phyloP scores from a whole-genome alignment of 2,113 vertebrate genomes.

The Rissa tridactyla region DNA sequence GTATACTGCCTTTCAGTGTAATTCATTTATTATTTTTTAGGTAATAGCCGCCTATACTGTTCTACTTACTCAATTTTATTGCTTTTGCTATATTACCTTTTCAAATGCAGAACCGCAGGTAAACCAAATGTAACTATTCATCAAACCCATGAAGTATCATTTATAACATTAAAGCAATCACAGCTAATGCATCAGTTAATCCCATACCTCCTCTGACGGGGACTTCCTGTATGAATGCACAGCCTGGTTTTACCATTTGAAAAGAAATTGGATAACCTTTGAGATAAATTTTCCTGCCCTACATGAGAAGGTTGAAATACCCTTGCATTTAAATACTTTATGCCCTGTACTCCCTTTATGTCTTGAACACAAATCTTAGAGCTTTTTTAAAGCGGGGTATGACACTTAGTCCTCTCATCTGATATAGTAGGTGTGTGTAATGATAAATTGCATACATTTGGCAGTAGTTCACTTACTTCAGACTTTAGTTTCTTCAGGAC shows the following conservation, averaged over 20 bases:
- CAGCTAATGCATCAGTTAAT: background rate
- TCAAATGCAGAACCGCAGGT: background rate
- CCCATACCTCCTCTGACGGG: background rate
- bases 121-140: background rate
- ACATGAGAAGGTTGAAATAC: background rate
- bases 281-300: background rate
- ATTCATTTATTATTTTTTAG: background rate
- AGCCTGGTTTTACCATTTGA: background rate
- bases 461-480: background rate
- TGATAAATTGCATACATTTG: background rate
- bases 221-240: background rate
- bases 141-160: background rate
- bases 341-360: background rate
- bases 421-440: background rate
- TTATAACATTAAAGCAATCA: background rate
- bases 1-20: background rate
- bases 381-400: background rate
- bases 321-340: constrained; percentile 8
- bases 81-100: background rate
- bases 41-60: background rate
- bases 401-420: background rate
- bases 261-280: background rate
- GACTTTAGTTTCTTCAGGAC: background rate
- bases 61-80: constrained; percentile 14
- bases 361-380: background rate